Base-by-base conservation (phyloP, 2,888 invertebrate species). In the Hetaerina titia region DNA sequence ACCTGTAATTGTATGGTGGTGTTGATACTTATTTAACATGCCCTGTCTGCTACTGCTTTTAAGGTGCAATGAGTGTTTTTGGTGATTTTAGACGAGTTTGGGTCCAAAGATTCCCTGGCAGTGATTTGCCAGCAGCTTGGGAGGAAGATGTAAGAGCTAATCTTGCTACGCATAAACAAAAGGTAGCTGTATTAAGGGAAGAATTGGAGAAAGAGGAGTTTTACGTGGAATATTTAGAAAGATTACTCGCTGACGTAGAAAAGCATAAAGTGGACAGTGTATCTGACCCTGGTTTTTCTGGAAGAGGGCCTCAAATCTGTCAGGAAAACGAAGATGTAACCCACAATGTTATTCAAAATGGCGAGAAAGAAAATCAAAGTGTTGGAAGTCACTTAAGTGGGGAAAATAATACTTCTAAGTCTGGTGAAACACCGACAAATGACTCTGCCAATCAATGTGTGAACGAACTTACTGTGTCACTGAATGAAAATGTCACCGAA, bases 101-200 rank as follows among this genome's bases (percentile, higher is more conserved):
- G 99, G 98, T 98, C 97, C 98, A 98, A 97, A 97, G 98, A 96
- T 99, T 99, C 97, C 99, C 99, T 96, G 98, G 98, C 96, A 98
- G 98, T 97, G 98, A 98, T 96, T 97, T 99, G 96, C 99, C 99
- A 96, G 98, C 98, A 96, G 98, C 98, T 96, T 99, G 98, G 99
- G 99, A 99, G 97, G 98, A 98, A 97, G 98, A 99, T 97, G 98
- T 99, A 96, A 98, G 98, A 96, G 98, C 98, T 96, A 99, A 99
- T 97, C 97, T 99, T 96, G 98, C 98, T 96, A 98, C 98, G 97
- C 99, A 99, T 97, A 98, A 98, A 97, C 98, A 98, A 97, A 98
- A 98, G 97, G 98, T 99, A 95, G 97, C 97, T 96, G 97, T 98
- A 96, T 97, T 99, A 95, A 98, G 98, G 96, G 98, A 98, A 96